phyloP scores from a whole-genome alignment of 1,140 invertebrate genomes.

The Archivesica marissinica region DNA sequence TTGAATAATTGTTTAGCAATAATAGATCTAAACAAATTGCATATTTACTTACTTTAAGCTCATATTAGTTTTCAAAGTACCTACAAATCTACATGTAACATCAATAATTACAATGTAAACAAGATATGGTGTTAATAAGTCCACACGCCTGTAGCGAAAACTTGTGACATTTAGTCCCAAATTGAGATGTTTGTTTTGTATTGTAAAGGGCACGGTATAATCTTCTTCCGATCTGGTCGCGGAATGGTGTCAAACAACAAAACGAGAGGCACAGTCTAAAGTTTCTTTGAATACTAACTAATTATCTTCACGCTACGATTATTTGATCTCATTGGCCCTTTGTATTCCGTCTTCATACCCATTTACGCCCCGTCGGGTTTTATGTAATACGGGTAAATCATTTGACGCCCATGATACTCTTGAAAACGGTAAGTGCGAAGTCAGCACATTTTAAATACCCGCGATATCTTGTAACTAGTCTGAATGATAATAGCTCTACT shows the following conservation, averaged over 20 bases:
- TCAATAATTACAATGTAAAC: slow-evolving; percentile 59
- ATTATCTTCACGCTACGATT: not conserved
- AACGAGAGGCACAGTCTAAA: slow-evolving; percentile 6
- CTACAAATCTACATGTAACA: slow-evolving; percentile 45
- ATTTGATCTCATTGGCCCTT: not conserved
- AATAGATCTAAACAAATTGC: slow-evolving; percentile 8
- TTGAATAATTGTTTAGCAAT: slow-evolving; percentile 37
- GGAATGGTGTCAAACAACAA: slow-evolving; percentile 58
- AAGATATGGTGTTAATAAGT: slow-evolving; percentile 56
- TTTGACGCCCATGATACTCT: not conserved
- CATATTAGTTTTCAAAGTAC: slow-evolving; percentile 52
- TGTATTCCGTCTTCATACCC: not conserved
- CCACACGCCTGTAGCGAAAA: slow-evolving; percentile 51
- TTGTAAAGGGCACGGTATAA: slow-evolving; percentile 32
- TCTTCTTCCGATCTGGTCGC: slow-evolving; percentile 47
- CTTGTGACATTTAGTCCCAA: slow-evolving; percentile 41
- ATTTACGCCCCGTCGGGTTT: slow-evolving; percentile 9
- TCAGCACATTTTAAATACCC: too few species aligned
- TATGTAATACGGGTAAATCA: not conserved
- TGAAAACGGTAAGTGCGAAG: not conserved
- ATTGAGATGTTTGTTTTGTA: slow-evolving; percentile 51
- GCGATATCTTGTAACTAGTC: too few species aligned
- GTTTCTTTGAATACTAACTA: slow-evolving; percentile 4
- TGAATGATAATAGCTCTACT: too few species aligned
- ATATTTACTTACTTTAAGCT: slow-evolving; percentile 55